Evolutionary conservation across 2,888 invertebrate genomes (phyloP).

Genomic region (Nesidiocoris tenuis): DNA sequence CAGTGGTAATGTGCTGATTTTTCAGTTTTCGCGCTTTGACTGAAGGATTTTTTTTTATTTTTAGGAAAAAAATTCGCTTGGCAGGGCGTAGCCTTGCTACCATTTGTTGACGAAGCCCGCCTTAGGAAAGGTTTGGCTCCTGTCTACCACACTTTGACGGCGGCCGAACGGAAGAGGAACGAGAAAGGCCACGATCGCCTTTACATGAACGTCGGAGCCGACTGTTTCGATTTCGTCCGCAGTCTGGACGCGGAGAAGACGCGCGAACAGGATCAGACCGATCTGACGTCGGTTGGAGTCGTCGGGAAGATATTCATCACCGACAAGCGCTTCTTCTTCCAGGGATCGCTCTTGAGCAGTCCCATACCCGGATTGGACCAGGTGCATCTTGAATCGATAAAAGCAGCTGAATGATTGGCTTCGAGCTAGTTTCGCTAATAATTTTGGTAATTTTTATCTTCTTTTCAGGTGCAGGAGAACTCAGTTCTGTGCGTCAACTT

Average conservation of each 20-base stretch:
- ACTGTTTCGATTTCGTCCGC: conserved; percentile 44
- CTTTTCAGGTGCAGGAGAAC: conserved; percentile 18
- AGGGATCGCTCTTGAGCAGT: conserved; percentile 33
- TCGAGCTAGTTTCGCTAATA: no score
- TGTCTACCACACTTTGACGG: conserved; percentile 75
- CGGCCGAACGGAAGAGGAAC: conserved; percentile 74
- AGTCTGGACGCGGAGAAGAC: conserved; percentile 36
- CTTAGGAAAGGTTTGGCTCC: conserved; percentile 79
- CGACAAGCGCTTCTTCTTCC: conserved; percentile 37
- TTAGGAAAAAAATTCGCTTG: conserved; percentile 90
- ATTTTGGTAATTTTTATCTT: no score
- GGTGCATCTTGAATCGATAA: no score
- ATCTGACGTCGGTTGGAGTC: conserved; percentile 36
- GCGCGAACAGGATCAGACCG: conserved; percentile 28
- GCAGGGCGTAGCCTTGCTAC: conserved; percentile 97
- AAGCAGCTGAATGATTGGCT: no score
- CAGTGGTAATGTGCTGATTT: not conserved
- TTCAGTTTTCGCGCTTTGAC: not conserved
- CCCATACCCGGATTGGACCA: conserved; percentile 38
- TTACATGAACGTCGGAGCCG: conserved; percentile 73
- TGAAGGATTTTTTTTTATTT: not conserved
- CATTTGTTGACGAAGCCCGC: conserved; percentile 93
- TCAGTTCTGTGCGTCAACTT: conserved; percentile 65
- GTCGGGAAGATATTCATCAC: conserved; percentile 41
- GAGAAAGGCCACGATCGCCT: conserved; percentile 84